Conservation (phyloP, 2,888 invertebrate species). For the Phengaris arion region DNA sequence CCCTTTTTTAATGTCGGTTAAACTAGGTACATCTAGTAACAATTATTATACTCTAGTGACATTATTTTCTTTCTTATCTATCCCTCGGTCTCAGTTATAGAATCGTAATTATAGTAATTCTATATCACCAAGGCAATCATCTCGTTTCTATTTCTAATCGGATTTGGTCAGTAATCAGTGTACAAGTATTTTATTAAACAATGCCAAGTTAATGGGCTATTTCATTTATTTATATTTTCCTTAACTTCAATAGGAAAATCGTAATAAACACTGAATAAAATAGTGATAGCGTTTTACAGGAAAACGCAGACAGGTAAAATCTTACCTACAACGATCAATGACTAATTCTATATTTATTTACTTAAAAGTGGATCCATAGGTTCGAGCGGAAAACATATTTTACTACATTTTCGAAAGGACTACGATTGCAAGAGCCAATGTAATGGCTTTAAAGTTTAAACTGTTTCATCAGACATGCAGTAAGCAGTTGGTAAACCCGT, state of each 20-base stretch:
- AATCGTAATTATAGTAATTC: background rate
- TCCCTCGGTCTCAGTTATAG: background rate
- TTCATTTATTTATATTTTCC: background rate
- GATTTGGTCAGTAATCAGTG: background rate
- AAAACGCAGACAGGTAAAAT: background rate
- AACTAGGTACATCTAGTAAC: too few species aligned
- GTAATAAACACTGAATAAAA: background rate
- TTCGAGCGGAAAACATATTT: too few species aligned
- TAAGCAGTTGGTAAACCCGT: too few species aligned
- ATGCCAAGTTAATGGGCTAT: background rate
- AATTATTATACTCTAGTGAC: background rate
- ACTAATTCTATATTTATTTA: too few species aligned
- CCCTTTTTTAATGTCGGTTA: too few species aligned
- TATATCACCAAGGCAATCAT: background rate
- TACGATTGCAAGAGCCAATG: too few species aligned
- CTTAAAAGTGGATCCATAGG: too few species aligned
- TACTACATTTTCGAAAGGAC: too few species aligned
- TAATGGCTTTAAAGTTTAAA: too few species aligned
- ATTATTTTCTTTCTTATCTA: too few species aligned
- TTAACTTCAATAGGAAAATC: background rate
- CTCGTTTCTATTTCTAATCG: background rate
- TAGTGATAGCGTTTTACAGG: background rate
- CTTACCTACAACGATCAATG: background rate
- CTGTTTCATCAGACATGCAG: too few species aligned
- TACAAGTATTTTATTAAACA: background rate